phyloP scores from a whole-genome alignment of 2,797 vertebrate species.

The Anableps anableps region DNA sequence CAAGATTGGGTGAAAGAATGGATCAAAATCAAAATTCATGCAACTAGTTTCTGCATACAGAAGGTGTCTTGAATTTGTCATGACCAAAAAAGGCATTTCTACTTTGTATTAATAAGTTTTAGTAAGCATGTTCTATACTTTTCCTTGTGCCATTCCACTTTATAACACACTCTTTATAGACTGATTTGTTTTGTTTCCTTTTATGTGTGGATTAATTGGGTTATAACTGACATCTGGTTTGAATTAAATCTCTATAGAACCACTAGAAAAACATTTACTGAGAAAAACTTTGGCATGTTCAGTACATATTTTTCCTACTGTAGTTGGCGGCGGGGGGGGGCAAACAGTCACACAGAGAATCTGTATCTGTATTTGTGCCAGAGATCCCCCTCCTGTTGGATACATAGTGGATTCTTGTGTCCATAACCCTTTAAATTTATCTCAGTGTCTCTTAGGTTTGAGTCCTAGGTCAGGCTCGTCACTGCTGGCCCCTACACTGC shows the following conservation, averaged over 20 bases:
- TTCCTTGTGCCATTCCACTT: neutral
- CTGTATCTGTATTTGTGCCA: constrained; percentile 73
- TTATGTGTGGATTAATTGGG: constrained; percentile 33
- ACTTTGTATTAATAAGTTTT: neutral
- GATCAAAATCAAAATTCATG: neutral
- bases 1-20: neutral
- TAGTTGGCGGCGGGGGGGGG: constrained; percentile 17
- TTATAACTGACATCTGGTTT: constrained; percentile 9
- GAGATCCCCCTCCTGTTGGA: constrained; percentile 89
- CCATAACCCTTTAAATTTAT: constrained; percentile 94
- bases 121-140: neutral
- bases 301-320: neutral
- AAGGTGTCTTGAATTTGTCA: neutral
- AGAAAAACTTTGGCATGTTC: neutral
- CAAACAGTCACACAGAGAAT: constrained; percentile 38
- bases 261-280: neutral
- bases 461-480: constrained; percentile 89
- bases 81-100: neutral
- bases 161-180: neutral
- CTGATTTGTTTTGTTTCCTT: constrained; percentile 3
- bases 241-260: neutral
- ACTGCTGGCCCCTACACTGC: constrained; percentile 51
- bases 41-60: neutral
- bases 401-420: constrained; percentile 89
- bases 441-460: constrained; percentile 89